phyloP scores from a whole-genome alignment of 2,113 vertebrate genomes.

The Sula dactylatra region DNA sequence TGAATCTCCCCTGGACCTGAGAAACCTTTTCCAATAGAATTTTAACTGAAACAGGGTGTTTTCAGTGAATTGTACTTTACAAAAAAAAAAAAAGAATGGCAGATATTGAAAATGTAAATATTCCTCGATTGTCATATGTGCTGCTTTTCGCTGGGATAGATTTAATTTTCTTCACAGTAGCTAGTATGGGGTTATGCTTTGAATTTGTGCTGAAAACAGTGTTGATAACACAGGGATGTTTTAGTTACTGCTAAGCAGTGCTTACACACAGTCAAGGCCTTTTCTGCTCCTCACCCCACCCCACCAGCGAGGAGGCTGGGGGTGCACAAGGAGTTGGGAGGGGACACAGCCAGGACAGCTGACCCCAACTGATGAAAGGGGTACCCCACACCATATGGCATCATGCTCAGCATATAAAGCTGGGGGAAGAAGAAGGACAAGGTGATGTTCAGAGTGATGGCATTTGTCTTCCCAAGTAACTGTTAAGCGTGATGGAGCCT shows the following conservation, averaged over 20 bases:
- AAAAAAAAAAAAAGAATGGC: neutral
- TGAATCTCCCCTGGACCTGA: neutral
- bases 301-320: neutral
- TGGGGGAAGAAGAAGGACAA: neutral
- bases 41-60: neutral
- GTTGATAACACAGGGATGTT: neutral
- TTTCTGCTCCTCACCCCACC: neutral
- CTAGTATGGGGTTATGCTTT: neutral
- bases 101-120: neutral
- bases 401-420: neutral
- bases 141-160: neutral
- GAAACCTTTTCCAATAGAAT: neutral
- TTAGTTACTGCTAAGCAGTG: accelerated
- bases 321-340: neutral
- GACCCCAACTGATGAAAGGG: neutral
- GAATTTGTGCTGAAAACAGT: neutral
- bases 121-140: neutral
- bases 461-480: neutral
- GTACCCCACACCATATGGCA: accelerated
- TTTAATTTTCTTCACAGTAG: neutral
- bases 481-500: accelerated
- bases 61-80: neutral
- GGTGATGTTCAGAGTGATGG: accelerated
- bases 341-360: neutral
- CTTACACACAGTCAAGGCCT: neutral